Percentiles rank a stretch among this genome's conserved stretches.
Evolutionary conservation across 1,140 invertebrate species (phyloP).

Genomic region (Solenopsis fugax): DNA sequence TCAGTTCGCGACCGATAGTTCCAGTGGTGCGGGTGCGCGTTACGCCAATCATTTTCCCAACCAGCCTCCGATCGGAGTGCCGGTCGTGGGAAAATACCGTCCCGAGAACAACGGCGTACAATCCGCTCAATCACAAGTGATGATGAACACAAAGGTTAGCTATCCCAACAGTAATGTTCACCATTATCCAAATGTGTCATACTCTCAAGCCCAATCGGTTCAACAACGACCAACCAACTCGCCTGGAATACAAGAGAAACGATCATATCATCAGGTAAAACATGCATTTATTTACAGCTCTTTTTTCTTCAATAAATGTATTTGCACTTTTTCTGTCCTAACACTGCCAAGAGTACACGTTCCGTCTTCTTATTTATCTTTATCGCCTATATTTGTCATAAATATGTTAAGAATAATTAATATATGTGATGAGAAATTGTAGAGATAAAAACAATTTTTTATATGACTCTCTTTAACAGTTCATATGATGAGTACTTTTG

Average conservation of each 20-base stretch:
- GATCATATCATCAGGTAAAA: conserved; percentile 85
- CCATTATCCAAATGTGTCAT: conserved; percentile 85
- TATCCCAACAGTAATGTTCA: conserved; percentile 86
- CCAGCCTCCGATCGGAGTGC: conserved; percentile 86
- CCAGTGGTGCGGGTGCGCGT: conserved; percentile 83
- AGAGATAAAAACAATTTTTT: neutral
- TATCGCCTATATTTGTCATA: neutral
- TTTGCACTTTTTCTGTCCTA: neutral
- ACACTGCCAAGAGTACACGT: too few relatives aligned
- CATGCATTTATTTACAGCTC: neutral
- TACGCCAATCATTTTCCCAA: conserved; percentile 86
- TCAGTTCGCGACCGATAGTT: conserved; percentile 88
- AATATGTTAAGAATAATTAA: neutral
- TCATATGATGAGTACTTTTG: neutral
- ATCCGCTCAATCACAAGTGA: conserved; percentile 84
- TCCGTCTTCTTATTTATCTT: too few relatives aligned
- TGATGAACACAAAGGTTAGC: conserved; percentile 85
- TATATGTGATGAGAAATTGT: neutral
- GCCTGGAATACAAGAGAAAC: conserved; percentile 85
- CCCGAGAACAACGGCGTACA: conserved; percentile 84
- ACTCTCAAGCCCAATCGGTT: conserved; percentile 84
- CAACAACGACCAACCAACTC: conserved; percentile 85
- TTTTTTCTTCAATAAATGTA: neutral
- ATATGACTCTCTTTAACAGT: neutral
- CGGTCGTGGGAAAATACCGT: conserved; percentile 86